phyloP scores from a whole-genome alignment of 2,888 invertebrate species.

The Acanthacorydalis orientalis region DNA sequence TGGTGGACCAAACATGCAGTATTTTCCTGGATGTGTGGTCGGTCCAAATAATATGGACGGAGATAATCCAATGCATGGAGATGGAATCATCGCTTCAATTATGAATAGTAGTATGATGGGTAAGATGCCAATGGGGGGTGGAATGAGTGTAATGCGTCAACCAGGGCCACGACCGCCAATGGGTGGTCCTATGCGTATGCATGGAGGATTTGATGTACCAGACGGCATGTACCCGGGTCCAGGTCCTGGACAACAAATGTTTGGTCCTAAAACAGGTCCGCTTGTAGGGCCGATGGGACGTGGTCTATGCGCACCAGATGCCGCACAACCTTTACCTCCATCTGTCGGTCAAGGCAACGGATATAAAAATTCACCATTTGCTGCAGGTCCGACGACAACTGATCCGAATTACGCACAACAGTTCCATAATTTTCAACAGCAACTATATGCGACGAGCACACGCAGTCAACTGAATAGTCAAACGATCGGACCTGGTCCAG shows the following conservation, averaged over 20 bases:
- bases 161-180: slow-evolving; percentile 25
- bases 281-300: slow-evolving; percentile 30
- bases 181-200: slow-evolving; percentile 26
- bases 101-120: slow-evolving; percentile 26
- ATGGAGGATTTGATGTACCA: slow-evolving; percentile 24
- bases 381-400: slow-evolving; percentile 60
- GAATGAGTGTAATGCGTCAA: slow-evolving; percentile 23
- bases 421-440: slow-evolving; percentile 91
- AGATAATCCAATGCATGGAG: slow-evolving; percentile 17
- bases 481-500: slow-evolving; percentile 28
- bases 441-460: slow-evolving; percentile 76
- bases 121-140: slow-evolving; percentile 24
- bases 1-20: slow-evolving; percentile 47
- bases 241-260: slow-evolving; percentile 36
- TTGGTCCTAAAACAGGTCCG: slow-evolving; percentile 32
- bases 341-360: slow-evolving; percentile 57
- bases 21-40: slow-evolving; percentile 48
- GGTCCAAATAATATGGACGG: slow-evolving; percentile 33
- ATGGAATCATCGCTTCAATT: slow-evolving; percentile 21
- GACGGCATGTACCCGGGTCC: slow-evolving; percentile 22
- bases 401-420: slow-evolving; percentile 90
- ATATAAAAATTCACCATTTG: slow-evolving; percentile 65
- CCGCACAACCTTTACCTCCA: slow-evolving; percentile 59
- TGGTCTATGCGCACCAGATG: slow-evolving; percentile 36
- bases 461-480: slow-evolving; percentile 38